phyloP scores from a whole-genome alignment of 1,140 invertebrate genomes.

The Sitophilus oryzae region DNA sequence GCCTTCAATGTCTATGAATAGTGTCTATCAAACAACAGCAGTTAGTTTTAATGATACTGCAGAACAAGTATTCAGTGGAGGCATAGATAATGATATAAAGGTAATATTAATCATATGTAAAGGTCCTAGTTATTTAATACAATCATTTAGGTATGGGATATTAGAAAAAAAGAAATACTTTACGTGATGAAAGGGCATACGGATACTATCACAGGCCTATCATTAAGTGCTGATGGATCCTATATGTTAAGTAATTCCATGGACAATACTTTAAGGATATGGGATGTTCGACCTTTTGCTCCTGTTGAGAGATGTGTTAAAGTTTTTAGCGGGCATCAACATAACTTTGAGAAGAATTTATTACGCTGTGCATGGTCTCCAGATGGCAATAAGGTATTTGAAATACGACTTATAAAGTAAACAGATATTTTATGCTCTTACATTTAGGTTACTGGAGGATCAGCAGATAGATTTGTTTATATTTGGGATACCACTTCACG shows the following conservation, averaged over 20 bases:
- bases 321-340: constrained; percentile 76
- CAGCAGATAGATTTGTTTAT: constrained; percentile 92
- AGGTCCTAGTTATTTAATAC: background rate
- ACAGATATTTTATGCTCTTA: background rate
- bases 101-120: constrained; percentile 43
- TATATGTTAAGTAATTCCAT: constrained; percentile 94
- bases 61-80: constrained; percentile 84
- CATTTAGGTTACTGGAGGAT: constrained; percentile 66
- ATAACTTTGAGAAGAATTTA: constrained; percentile 97
- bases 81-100: constrained; percentile 97
- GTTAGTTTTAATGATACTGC: constrained; percentile 94
- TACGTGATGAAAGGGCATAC: constrained; percentile 83
- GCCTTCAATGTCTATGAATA: constrained; percentile 72
- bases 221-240: constrained; percentile 90
- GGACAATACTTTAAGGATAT: constrained; percentile 87
- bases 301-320: constrained; percentile 91
- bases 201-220: constrained; percentile 91
- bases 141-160: constrained; percentile 75
- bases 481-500: constrained; percentile 93
- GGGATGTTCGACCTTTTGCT: constrained; percentile 75
- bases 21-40: constrained; percentile 78
- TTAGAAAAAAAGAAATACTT: constrained; percentile 82
- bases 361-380: constrained; percentile 83
- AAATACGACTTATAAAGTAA: too few species aligned
- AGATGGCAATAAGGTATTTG: constrained; percentile 66